Evolutionary conservation across 2,888 invertebrate species (phyloP).

Genomic region (Steinernema carpocapsae): DNA sequence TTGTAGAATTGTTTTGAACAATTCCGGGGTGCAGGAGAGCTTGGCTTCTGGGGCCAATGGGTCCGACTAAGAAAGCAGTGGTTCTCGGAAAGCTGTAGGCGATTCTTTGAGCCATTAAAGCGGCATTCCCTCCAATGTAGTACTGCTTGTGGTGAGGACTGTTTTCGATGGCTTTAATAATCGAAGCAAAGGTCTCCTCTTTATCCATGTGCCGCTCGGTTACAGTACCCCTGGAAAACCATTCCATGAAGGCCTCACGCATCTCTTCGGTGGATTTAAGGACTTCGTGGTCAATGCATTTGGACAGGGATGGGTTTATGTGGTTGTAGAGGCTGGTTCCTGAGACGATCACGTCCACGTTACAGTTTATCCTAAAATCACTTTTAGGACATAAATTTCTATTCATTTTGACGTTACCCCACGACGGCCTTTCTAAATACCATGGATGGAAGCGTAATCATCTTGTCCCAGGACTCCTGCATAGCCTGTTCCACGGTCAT

Average conservation of each 20-base stretch:
- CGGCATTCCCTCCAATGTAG: slow-evolving; percentile 72
- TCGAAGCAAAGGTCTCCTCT: slow-evolving; percentile 54
- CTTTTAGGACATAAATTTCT: no score
- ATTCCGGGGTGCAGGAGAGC: slow-evolving; percentile 70
- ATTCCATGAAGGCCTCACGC: slow-evolving; percentile 70
- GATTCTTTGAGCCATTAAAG: slow-evolving; percentile 71
- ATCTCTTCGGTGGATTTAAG: slow-evolving; percentile 68
- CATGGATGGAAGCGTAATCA: slow-evolving; percentile 62
- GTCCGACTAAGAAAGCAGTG: slow-evolving; percentile 71
- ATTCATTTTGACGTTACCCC: no score
- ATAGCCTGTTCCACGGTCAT: slow-evolving; percentile 61
- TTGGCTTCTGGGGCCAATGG: slow-evolving; percentile 71
- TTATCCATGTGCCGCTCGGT: slow-evolving; percentile 70
- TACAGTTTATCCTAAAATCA: slow-evolving; percentile 69
- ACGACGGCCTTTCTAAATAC: slow-evolving; percentile 65
- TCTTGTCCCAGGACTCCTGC: slow-evolving; percentile 62
- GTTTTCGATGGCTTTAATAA: slow-evolving; percentile 15
- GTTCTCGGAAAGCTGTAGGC: slow-evolving; percentile 69
- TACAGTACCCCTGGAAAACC: slow-evolving; percentile 70
- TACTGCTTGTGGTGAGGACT: slow-evolving; percentile 58
- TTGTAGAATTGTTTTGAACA: slow-evolving; percentile 67
- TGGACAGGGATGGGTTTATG: slow-evolving; percentile 66
- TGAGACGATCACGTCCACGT: slow-evolving; percentile 71
- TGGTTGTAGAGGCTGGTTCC: slow-evolving; percentile 69
- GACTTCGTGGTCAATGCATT: slow-evolving; percentile 61